Evolutionary conservation across 2,797 vertebrate species (phyloP).

Genomic region (Remorina albescens): DNA sequence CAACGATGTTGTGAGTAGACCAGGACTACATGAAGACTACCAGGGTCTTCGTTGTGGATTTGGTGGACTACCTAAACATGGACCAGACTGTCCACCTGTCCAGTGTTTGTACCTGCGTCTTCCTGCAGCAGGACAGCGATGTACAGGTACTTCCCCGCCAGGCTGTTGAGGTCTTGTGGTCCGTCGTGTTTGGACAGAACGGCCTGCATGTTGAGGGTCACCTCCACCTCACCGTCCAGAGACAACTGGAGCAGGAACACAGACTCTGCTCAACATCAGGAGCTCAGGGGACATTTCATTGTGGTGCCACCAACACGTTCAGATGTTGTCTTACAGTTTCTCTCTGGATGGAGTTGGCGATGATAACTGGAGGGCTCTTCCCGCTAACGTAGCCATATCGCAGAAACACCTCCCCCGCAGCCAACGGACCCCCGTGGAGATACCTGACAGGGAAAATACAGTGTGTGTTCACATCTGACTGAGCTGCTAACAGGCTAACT

Average conservation of each 20-base stretch:
- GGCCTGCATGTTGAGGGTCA: slow-evolving; percentile 82
- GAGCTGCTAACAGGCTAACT: background rate
- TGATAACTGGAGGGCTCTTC: slow-evolving; percentile 77
- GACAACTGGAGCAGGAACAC: slow-evolving; percentile 56
- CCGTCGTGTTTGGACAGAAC: slow-evolving; percentile 75
- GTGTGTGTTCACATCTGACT: background rate
- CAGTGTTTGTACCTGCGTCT: slow-evolving; percentile 76
- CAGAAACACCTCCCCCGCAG: slow-evolving; percentile 81
- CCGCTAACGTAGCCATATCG: slow-evolving; percentile 88
- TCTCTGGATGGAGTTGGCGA: slow-evolving; percentile 81
- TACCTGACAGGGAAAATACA: slow-evolving; percentile 82
- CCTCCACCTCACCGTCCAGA: slow-evolving; percentile 74
- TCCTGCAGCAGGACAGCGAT: slow-evolving; percentile 88
- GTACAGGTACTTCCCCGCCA: slow-evolving; percentile 86
- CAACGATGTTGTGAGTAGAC: too few relatives aligned
- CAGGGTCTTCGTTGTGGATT: too few relatives aligned
- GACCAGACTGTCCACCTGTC: background rate
- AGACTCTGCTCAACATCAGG: background rate
- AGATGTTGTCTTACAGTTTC: too few relatives aligned
- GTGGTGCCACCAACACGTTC: too few relatives aligned
- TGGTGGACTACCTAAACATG: too few relatives aligned
- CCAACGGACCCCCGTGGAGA: slow-evolving; percentile 86
- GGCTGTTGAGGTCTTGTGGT: slow-evolving; percentile 75
- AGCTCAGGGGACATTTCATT: too few relatives aligned
- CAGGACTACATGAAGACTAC: too few relatives aligned